Percentiles rank a stretch among this genome's conserved stretches.
Conservation (phyloP, 2,113 vertebrate species). For the Martes martes region DNA sequence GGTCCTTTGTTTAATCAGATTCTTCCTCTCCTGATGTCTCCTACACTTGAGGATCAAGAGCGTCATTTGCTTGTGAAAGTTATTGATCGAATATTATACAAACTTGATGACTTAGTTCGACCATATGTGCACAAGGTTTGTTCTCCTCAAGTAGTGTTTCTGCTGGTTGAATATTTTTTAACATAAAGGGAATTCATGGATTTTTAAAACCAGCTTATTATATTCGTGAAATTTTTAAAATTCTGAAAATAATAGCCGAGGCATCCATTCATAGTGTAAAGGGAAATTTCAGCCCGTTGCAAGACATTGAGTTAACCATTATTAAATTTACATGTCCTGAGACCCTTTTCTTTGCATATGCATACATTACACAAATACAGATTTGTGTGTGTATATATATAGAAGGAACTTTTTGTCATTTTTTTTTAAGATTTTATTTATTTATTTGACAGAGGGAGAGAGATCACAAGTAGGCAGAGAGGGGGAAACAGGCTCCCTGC, state of each 20-base stretch:
- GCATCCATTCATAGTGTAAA: background rate
- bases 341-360: background rate
- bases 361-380: background rate
- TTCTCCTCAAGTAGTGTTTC: background rate
- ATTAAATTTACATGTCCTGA: background rate
- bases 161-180: constrained; percentile 15
- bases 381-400: background rate
- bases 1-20: constrained; percentile 98
- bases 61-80: constrained; percentile 99
- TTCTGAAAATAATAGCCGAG: background rate
- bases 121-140: constrained; percentile 98
- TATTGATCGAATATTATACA: constrained; percentile 98
- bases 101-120: constrained; percentile 96
- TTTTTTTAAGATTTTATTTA: background rate
- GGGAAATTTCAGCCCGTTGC: background rate
- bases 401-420: background rate
- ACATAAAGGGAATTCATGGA: background rate
- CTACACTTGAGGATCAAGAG: constrained; percentile 98
- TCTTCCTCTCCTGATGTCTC: constrained; percentile 97
- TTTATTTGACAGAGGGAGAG: too few species aligned
- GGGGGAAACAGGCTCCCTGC: too few species aligned
- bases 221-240: constrained; percentile 19
- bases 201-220: background rate
- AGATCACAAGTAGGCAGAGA: too few species aligned
- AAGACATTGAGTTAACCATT: background rate